Evolutionary conservation across 2,797 vertebrate genomes (phyloP).

Genomic region (Alfaro cultratus): DNA sequence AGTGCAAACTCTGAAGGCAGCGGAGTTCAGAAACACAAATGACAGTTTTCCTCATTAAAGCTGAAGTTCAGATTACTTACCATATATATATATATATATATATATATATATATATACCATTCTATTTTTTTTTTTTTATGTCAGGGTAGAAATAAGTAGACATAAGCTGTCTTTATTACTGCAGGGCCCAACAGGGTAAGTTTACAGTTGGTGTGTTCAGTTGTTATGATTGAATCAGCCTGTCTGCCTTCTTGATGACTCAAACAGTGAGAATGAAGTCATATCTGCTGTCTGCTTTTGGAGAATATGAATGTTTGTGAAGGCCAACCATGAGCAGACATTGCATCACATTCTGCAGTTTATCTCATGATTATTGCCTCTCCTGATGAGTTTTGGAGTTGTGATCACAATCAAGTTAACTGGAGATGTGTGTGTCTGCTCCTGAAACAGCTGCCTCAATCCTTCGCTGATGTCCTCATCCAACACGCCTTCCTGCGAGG

Average conservation of each 20-base stretch:
- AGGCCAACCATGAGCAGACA: constrained; percentile 23
- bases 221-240: constrained; percentile 47
- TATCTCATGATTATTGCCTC: constrained; percentile 14
- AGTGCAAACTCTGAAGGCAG: neutral
- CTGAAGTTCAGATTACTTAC: neutral
- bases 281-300: constrained; percentile 47
- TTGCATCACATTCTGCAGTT: constrained; percentile 18
- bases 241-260: constrained; percentile 55
- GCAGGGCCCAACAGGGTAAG: constrained; percentile 24
- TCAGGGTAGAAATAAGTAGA: constrained; percentile 50
- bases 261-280: constrained; percentile 49
- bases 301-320: constrained; percentile 28
- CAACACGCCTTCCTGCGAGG: constrained; percentile 37
- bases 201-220: constrained; percentile 40
- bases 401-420: constrained; percentile 9
- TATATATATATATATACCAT: neutral
- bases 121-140: neutral
- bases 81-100: neutral
- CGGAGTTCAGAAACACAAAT: constrained; percentile 2
- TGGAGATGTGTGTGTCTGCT: constrained; percentile 6
- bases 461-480: constrained; percentile 50
- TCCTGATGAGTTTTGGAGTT: constrained; percentile 3
- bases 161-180: constrained; percentile 23
- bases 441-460: constrained; percentile 29
- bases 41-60: neutral